These are phyloP conservation scores for Pandemis cinnamomeana DNA, from an alignment of 2,888 invertebrate species.

Conservation along the genomic window DNA sequence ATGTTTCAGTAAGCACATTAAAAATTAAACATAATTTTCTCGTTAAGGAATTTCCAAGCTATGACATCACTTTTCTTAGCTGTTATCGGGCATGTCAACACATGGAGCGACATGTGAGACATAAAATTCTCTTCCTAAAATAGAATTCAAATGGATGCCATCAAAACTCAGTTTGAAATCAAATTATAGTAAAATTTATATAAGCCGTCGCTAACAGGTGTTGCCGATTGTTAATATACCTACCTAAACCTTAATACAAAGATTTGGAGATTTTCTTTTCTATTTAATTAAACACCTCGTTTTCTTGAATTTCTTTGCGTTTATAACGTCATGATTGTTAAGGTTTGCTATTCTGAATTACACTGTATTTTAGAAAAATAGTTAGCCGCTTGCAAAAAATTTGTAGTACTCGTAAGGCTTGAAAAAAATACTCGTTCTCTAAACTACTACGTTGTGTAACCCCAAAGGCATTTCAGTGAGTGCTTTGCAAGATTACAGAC, in stretches of 20 bases:
- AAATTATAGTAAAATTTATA: not conserved
- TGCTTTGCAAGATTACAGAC: constrained; percentile 34
- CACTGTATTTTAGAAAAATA: too few relatives aligned
- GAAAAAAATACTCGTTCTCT: too few relatives aligned
- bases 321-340: too few relatives aligned
- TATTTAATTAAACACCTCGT: too few relatives aligned
- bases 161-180: constrained; percentile 3
- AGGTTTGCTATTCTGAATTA: too few relatives aligned
- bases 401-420: too few relatives aligned
- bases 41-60: constrained; percentile 12
- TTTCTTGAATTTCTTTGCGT: too few relatives aligned
- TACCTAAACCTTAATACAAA: not conserved
- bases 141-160: constrained; percentile 25
- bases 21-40: not conserved
- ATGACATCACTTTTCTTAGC: constrained; percentile 30
- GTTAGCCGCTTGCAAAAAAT: too few relatives aligned
- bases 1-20: not conserved
- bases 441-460: constrained; percentile 27
- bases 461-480: constrained; percentile 34
- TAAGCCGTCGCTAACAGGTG: not conserved
- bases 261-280: not conserved
- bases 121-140: constrained; percentile 8
- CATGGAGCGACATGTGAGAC: constrained; percentile 14
- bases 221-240: not conserved
- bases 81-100: not conserved